These are phyloP conservation scores for Dromococcyx pavoninus DNA, from an alignment of 2,797 vertebrate species.

Conservation along the genomic window DNA sequence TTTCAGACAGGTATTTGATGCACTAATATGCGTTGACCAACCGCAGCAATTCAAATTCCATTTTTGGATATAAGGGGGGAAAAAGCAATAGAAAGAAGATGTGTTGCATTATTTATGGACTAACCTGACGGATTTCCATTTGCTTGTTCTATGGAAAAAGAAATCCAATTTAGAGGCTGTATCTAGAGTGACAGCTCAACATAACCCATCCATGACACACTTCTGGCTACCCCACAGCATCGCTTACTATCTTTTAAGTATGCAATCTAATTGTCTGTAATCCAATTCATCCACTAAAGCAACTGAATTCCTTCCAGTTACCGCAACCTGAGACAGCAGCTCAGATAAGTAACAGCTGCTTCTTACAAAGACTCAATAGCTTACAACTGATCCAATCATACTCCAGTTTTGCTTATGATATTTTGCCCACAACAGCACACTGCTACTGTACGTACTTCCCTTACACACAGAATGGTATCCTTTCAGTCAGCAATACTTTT, in stretches of 20 bases:
- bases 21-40: background rate
- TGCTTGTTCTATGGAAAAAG: background rate
- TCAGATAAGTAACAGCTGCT: background rate
- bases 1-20: background rate
- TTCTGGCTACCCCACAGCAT: background rate
- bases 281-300: background rate
- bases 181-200: background rate
- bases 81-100: background rate
- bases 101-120: background rate
- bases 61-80: background rate
- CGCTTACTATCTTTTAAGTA: background rate
- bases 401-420: background rate
- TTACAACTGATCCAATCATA: background rate
- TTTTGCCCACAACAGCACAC: background rate
- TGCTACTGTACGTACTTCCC: background rate
- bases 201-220: background rate
- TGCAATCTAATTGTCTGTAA: background rate
- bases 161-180: background rate
- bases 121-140: background rate
- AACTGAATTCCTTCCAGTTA: background rate
- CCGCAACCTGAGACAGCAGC: background rate
- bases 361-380: accelerated
- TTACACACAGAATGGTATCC: background rate
- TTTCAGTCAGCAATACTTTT: background rate
- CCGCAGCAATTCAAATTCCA: background rate